Evolutionary conservation across 2,797 vertebrate species (phyloP).

Genomic region (Myotis planiceps): DNA sequence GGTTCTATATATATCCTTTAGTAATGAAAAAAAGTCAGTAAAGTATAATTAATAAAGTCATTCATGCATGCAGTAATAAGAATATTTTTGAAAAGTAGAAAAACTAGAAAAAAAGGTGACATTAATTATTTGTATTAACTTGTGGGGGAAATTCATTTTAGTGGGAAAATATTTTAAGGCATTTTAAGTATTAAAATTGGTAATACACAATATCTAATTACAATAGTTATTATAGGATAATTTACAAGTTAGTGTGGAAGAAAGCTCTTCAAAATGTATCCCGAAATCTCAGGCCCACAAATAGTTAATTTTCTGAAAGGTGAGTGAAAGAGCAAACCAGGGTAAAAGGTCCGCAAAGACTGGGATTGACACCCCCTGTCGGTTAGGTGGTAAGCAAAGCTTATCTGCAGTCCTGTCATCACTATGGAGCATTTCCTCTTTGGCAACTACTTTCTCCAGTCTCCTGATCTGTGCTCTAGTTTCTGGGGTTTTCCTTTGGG

Average conservation of each 20-base stretch:
- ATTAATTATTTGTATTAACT: not conserved
- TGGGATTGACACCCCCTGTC: not conserved
- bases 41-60: not conserved
- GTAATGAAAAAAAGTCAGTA: not conserved
- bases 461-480: not conserved
- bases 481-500: not conserved
- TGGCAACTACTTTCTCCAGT: not conserved
- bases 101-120: not conserved
- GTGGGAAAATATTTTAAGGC: not conserved
- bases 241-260: slow-evolving; percentile 10
- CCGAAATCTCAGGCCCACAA: not conserved
- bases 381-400: too few species aligned
- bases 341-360: not conserved
- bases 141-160: not conserved
- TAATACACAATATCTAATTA: not conserved
- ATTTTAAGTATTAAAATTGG: not conserved
- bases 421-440: not conserved
- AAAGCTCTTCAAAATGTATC: not conserved
- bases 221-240: not conserved
- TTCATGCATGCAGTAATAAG: not conserved
- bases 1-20: not conserved
- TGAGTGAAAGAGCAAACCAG: not conserved
- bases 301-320: not conserved
- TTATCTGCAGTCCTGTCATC: not conserved
- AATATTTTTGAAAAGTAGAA: not conserved